Evolutionary conservation across 2,888 invertebrate species (phyloP).

Genomic region (Andrena camellia): DNA sequence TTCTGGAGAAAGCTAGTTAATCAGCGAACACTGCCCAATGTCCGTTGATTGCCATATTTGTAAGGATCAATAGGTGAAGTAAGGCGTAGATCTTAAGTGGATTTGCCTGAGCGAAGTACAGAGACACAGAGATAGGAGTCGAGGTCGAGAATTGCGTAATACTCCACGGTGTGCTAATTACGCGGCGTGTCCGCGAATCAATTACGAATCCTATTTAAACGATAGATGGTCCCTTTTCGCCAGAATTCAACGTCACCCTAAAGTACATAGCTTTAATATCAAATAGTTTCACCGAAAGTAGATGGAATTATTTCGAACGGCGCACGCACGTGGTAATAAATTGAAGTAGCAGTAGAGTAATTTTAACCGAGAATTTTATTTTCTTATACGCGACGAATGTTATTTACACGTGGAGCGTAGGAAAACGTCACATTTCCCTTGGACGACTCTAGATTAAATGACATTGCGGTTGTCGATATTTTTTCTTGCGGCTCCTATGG

Average conservation of each 20-base stretch:
- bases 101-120: slow-evolving; percentile 30
- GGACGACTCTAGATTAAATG: slow-evolving; percentile 1
- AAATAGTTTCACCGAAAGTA: too few species aligned
- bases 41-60: neutral
- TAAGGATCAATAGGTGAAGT: neutral
- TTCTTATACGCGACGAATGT: too few species aligned
- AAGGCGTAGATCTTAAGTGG: slow-evolving; percentile 13
- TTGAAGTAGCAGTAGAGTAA: neutral
- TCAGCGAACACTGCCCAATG: neutral
- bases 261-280: too few species aligned
- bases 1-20: neutral
- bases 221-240: neutral
- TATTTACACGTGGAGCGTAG: neutral
- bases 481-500: neutral
- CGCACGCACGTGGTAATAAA: neutral
- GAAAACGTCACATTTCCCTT: neutral
- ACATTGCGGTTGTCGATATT: neutral
- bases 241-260: too few species aligned
- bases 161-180: slow-evolving; percentile 35
- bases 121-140: slow-evolving; percentile 39
- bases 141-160: slow-evolving; percentile 49
- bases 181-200: slow-evolving; percentile 9
- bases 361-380: neutral
- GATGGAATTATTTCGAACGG: too few species aligned
- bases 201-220: slow-evolving; percentile 4